Conservation (phyloP, 1,140 invertebrate genomes). For the Muscidifurax raptorellus region DNA sequence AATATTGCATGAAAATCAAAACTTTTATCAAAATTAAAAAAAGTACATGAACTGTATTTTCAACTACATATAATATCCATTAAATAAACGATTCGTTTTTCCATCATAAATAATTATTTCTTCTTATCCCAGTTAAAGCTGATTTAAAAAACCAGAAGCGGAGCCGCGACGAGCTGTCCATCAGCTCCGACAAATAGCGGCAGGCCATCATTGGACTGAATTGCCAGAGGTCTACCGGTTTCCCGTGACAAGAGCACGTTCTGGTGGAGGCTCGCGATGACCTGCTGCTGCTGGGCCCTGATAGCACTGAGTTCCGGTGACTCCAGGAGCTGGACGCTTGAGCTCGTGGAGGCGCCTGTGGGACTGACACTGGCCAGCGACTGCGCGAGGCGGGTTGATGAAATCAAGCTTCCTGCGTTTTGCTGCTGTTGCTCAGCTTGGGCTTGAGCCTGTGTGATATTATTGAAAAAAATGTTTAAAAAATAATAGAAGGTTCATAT, state of each 20-base stretch:
- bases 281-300: slow-evolving; percentile 10
- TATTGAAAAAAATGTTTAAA: no score
- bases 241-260: not conserved
- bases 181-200: not conserved
- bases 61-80: no score
- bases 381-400: slow-evolving; percentile 22
- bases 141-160: not conserved
- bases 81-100: not conserved
- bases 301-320: not conserved
- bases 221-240: not conserved
- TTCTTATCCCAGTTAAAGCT: not conserved
- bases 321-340: not conserved
- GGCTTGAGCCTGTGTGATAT: not conserved
- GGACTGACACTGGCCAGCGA: slow-evolving; percentile 10
- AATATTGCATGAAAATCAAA: no score
- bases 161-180: not conserved
- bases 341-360: slow-evolving; percentile 26
- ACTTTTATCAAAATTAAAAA: no score
- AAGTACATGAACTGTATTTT: no score
- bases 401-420: not conserved
- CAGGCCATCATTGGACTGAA: slow-evolving; percentile 3
- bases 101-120: not conserved
- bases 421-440: not conserved
- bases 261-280: not conserved
- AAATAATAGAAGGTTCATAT: no score